Conservation (phyloP, 1,140 invertebrate genomes). For the Vollenhovia emeryi region DNA sequence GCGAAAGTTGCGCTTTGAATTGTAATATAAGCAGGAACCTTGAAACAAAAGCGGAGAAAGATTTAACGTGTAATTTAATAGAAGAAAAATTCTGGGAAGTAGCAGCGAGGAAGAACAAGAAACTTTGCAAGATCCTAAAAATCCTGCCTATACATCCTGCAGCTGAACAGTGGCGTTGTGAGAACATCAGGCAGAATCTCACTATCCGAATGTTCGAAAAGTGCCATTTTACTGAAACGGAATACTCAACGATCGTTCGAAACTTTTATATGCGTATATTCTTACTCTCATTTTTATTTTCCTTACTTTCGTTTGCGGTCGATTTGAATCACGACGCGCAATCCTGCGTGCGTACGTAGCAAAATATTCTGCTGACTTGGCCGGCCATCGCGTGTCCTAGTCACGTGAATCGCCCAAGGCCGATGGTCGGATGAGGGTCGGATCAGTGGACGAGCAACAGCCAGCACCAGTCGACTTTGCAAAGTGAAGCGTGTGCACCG, state of each 20-base stretch:
- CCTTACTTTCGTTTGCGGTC: not conserved
- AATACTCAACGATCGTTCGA: not conserved
- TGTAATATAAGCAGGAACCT: not conserved
- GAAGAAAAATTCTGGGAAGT: constrained; percentile 13
- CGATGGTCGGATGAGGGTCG: constrained; percentile 21
- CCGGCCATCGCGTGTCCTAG: constrained; percentile 62
- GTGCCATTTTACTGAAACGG: not conserved
- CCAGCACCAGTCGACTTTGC: constrained; percentile 8
- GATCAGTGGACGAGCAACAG: constrained; percentile 31
- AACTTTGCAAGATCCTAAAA: constrained; percentile 1
- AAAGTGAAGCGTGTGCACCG: constrained; percentile 49
- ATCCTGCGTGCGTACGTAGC: not conserved
- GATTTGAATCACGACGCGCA: not conserved
- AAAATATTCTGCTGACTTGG: constrained; percentile 39
- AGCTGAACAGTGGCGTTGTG: not conserved
- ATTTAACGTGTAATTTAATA: not conserved
- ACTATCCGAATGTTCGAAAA: not conserved
- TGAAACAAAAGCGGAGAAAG: not conserved
- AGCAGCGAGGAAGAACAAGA: not conserved
- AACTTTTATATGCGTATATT: not conserved
- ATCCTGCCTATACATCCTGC: not conserved
- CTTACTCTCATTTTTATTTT: not conserved
- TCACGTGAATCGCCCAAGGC: constrained; percentile 45
- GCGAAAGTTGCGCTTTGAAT: not conserved
- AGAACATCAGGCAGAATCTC: not conserved